Conservation (phyloP, 2,797 vertebrate species). For the Otolemur crassicaudatus region DNA sequence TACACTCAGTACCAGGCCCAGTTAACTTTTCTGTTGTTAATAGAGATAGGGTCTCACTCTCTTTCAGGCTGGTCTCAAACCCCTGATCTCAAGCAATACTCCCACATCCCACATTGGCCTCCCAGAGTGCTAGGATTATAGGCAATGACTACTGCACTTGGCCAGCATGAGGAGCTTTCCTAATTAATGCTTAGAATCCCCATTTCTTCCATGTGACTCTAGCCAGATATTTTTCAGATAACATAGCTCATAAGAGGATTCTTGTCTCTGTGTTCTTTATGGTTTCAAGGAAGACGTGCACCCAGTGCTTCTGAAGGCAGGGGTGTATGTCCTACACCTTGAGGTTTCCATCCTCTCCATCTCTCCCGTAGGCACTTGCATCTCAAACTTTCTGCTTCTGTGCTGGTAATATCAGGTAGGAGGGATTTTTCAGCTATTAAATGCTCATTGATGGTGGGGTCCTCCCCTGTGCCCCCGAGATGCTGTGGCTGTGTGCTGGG, state of each 20-base stretch:
- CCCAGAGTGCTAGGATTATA: too few species aligned
- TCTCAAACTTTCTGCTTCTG: neutral
- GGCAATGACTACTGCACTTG: too few species aligned
- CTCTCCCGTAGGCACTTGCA: neutral
- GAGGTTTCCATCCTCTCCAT: neutral
- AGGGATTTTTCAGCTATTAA: neutral
- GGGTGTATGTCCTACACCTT: neutral
- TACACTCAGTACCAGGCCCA: too few species aligned
- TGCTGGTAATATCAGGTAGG: neutral
- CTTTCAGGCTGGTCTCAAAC: too few species aligned
- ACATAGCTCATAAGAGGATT: neutral
- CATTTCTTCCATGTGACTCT: neutral
- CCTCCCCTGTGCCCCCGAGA: accelerated
- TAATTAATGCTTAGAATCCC: neutral
- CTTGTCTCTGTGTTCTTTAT: neutral
- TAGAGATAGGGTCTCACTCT: too few species aligned
- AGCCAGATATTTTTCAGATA: neutral
- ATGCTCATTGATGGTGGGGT: neutral
- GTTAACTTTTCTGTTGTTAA: too few species aligned
- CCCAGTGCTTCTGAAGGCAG: neutral
- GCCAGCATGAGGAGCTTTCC: neutral
- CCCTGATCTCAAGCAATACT: too few species aligned
- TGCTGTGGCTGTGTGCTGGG: accelerated
- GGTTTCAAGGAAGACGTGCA: neutral
- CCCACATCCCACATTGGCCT: too few species aligned